Conservation (phyloP, 1,140 invertebrate genomes). For the Euura lappo region DNA sequence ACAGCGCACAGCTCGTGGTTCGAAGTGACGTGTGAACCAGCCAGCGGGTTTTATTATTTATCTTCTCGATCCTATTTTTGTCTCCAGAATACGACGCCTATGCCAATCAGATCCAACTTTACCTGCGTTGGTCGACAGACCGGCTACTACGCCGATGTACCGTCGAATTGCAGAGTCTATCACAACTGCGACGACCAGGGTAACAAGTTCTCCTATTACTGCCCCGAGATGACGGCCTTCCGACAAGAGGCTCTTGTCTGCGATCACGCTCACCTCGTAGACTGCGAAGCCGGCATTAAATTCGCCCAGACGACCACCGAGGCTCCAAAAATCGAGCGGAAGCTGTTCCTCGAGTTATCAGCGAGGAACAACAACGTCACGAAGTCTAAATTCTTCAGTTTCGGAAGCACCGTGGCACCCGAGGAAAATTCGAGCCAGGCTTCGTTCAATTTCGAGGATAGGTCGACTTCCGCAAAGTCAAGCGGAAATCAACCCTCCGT, state of each 20-base stretch:
- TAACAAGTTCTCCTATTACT: conserved; percentile 59
- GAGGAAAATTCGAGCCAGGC: not conserved
- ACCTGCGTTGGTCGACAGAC: conserved; percentile 49
- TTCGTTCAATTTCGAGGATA: not conserved
- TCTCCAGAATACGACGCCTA: conserved; percentile 33
- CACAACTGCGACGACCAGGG: conserved; percentile 59
- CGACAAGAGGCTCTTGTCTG: conserved; percentile 62
- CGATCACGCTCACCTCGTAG: conserved; percentile 61
- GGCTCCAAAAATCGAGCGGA: not conserved
- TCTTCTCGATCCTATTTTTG: not conserved
- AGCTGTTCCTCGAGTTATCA: not conserved
- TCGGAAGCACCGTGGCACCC: not conserved
- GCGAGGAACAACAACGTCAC: not conserved
- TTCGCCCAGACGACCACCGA: not conserved
- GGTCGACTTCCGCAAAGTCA: not conserved
- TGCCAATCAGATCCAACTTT: conserved; percentile 40
- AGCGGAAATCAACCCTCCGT: not conserved
- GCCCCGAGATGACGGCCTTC: conserved; percentile 60
- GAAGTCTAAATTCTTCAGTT: not conserved
- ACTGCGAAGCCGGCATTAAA: conserved; percentile 43
- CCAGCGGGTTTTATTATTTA: not conserved
- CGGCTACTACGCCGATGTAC: conserved; percentile 62
- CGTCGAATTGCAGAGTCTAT: conserved; percentile 58
- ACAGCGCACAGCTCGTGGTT: not conserved
- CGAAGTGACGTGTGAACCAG: not conserved